Base-by-base conservation (phyloP, 2,888 invertebrate species). In the Harpalus rufipes region DNA sequence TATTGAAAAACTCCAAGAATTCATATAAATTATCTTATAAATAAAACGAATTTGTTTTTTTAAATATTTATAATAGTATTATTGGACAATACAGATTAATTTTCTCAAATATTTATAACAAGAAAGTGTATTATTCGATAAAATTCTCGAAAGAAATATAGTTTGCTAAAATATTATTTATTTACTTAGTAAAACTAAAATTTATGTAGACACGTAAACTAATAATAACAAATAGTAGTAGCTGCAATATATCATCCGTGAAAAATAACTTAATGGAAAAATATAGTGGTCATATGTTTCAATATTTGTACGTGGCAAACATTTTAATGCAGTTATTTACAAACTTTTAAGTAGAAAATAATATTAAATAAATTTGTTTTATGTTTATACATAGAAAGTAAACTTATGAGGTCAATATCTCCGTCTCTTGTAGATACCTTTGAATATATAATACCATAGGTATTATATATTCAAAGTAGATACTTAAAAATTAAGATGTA, bases 21-120 rank as follows among this genome's bases (percentile, higher is more conserved):
- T 32, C 14, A 51, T n/a, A 14, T 74, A 74, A 74, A 74, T 74
- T 74, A 44, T 18, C 14, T 74, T 74, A 18, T 41, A 74, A 41
- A 41, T 44, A 7, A 7, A 44, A 51, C 10, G 6, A 74, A 14
- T 39, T 68, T 32, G 39, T 39, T 68, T 68, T 44, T 74, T 51
- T 12, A 21, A 63, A 21, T 63, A 63, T 63, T 63, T 63, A 21
- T 63, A 5, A 12, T 25, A 16, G 63, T 63, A 51, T 12, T 51
- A 59, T 59, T 59, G 6, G 16, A 4, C 0, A 16, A 59, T 16
- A 59, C 16, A 16, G 14, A 59, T 58, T 58, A 1, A 58, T 58
- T 14, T 1, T 7, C 1, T 58, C n/a, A 59, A 59, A 59, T 59
- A 59, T 14, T 58, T 58, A 58, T 58, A 16, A 14, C 14, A 14